These are phyloP conservation scores for Melanerpes aurifrons DNA, from an alignment of 2,113 vertebrate species.

Conservation along the genomic window DNA sequence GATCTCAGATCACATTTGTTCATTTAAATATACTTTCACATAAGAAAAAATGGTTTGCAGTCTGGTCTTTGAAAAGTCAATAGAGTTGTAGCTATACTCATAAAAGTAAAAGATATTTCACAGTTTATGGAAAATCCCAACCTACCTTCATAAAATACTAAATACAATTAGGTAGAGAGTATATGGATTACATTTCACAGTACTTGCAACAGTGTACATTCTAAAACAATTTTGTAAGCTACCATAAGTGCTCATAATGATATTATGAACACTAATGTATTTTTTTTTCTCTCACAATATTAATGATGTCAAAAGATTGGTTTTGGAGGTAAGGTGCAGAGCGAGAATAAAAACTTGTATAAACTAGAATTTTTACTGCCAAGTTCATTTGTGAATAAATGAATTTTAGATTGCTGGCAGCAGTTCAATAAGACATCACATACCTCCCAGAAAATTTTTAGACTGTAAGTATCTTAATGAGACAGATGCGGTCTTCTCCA, in stretches of 20 bases:
- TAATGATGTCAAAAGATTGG: background rate
- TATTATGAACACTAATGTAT: background rate
- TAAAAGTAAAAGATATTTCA: background rate
- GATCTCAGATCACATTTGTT: background rate
- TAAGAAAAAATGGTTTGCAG: background rate
- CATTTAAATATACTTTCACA: background rate
- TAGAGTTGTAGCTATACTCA: background rate
- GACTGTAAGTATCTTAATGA: background rate
- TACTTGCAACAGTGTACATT: background rate
- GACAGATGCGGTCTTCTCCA: background rate
- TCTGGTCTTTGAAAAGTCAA: background rate
- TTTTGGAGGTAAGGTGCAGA: background rate
- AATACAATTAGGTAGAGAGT: background rate
- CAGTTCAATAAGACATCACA: background rate
- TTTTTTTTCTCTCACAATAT: background rate
- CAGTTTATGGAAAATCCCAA: background rate
- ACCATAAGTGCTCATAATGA: background rate
- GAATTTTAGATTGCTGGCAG: conserved; percentile 4
- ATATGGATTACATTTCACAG: background rate
- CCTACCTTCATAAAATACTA: background rate
- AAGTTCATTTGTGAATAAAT: conserved; percentile 9
- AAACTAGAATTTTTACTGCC: conserved; percentile 11
- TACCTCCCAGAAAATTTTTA: conserved; percentile 33
- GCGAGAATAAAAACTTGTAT: background rate
- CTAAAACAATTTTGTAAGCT: background rate